Base-by-base conservation (phyloP, 2,888 invertebrate species). In the Smittia aterrima region DNA sequence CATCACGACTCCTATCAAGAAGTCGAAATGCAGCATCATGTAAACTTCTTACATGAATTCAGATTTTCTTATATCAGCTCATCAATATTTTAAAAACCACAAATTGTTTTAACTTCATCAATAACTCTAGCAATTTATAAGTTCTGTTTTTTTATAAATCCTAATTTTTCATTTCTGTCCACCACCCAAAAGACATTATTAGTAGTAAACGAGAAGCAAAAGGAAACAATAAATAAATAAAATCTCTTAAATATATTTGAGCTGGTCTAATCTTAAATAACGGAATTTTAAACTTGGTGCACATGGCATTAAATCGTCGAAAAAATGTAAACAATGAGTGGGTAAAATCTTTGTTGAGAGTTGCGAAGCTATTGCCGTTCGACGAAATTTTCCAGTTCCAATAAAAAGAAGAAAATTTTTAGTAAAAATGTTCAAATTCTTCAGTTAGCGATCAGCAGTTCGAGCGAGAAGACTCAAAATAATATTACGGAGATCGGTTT, bases 21-120 rank as follows among this genome's bases (percentile, higher is more conserved):
- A 70, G 27, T 54, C 53, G 11, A 11, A 13, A 18, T 70, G 70
- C 18, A 11, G 20, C 4, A 54, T 70, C n/a, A 70, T 70, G 70
- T 70, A 68, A 41, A 22, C 41, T 47, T 2, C 4, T 7, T 7
- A 38, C 38, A 38, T 7, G 13, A 47, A 47, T 9, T 16, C 16
- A 47, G 11, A 20, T 58, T 4, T 20, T 18, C 2, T 58, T 22
- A 1, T 11, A 22, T 22, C 9, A 20, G 2, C 6, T 7, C 4
- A 7, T 58, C 9, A 3, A 47, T n/a, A 16, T 47, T 47, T 47
- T 47, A 2, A 47, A 47, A 47, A 2, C 11, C 47, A 47, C 47
- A 47, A 47, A 47, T 6, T 47, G 11, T 47, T 47, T 47, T 47
- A 47, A 47, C 11, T 11, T 47, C 47, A 47, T 47, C 3, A 38